Evolutionary conservation across 2,888 invertebrate species (phyloP), one percentile per base, ranked within the genome.

Genomic region (Apamea sordens): DNA sequence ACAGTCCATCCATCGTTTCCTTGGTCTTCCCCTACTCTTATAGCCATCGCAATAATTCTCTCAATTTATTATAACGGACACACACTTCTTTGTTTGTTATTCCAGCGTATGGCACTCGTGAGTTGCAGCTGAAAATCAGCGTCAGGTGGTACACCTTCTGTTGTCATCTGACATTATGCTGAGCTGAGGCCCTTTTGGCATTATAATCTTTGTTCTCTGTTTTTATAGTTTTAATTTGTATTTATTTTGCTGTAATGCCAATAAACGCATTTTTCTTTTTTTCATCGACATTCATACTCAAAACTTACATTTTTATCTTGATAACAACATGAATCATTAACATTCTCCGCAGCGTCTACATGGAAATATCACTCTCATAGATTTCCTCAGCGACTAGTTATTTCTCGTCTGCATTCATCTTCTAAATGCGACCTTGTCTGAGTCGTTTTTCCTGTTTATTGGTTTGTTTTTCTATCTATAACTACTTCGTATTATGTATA

Each of bases 391-490:
- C 32, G 6, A 32, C 32, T 21, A 65, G 8, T 44, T 81, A 41
- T 41, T 32, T 36, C 10, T 67, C 8, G 18, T 68, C 61, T 82
- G n/a, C 32, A 53, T 28, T 59, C n/a, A 61, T 59, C 28, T 73
- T 59, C 36, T 59, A 4, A 47, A 73, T 73, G 36, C 13, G 28
- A 56, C 81, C 73, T 80, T 79, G 47, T 41, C 24, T 18, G 8
- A n/a, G 6, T 81, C 28, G n/a, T 36, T 80, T 56, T 32, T 47
- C 10, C 21, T 50, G 15, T 24, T 56, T 13, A 64, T 56, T 56
- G 15, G 13, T 79, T 80, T 53, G 44, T 81, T 74, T 65, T n/a
- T 5, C 36, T 59, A 73, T 65, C 7, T 73, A 67, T 7, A 59
- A 41, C 5, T 65, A 59, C 18, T 11, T n/a, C 11, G 5, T 59